Evolutionary conservation across 92 coral and sea anemone species (phyloP).

Genomic region (Desmophyllum pertusum): DNA sequence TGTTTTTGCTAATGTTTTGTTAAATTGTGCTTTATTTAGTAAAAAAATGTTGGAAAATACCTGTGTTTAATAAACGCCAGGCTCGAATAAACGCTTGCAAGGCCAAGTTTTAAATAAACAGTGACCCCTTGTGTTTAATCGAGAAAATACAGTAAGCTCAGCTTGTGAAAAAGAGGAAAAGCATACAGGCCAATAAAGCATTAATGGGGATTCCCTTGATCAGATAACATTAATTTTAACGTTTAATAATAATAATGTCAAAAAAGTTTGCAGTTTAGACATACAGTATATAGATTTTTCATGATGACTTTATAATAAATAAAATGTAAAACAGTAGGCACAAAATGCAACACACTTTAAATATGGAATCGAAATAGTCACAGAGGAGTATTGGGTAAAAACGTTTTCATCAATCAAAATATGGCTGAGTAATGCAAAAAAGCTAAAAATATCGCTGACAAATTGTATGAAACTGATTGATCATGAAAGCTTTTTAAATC

Average conservation of each 20-base stretch:
- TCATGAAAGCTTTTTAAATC: too few relatives aligned
- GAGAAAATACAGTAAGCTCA: background rate
- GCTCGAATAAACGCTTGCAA: too few relatives aligned
- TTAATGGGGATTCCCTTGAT: constrained; percentile 47
- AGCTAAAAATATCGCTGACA: constrained; percentile 1
- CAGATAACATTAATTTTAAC: background rate
- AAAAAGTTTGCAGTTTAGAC: background rate
- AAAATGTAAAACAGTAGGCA: background rate
- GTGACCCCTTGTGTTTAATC: background rate
- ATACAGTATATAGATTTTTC: background rate
- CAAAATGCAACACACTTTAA: background rate
- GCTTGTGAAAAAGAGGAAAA: background rate
- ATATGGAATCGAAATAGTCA: background rate
- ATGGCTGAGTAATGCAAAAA: background rate
- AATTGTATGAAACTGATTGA: background rate
- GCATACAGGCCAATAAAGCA: background rate
- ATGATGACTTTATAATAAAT: background rate
- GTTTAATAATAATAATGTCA: too few relatives aligned
- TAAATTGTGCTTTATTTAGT: too few relatives aligned
- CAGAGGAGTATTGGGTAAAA: background rate
- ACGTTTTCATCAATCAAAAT: background rate
- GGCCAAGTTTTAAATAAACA: background rate
- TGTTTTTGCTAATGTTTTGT: too few relatives aligned
- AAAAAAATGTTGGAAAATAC: too few relatives aligned
- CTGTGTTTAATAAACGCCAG: too few relatives aligned